A percentile compares a stretch with the other conserved stretches of the same genome.
Evolutionary conservation across 2,888 invertebrate genomes (phyloP).

Genomic region (Melanostoma scalare): DNA sequence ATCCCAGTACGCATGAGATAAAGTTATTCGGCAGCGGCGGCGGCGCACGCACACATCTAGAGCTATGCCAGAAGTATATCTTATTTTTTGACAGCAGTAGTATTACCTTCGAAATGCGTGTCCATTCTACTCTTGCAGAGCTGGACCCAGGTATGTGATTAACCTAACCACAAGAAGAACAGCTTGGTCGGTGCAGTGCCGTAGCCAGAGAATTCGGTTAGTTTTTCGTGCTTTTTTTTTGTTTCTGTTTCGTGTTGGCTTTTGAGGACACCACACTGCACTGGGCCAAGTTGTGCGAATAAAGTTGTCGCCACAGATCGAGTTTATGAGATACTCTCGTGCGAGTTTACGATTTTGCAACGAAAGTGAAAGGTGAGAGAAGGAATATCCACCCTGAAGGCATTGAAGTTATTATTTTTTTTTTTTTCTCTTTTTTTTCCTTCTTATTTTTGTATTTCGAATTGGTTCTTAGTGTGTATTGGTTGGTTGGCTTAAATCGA

Average conservation of each 20-base stretch:
- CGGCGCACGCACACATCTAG: neutral
- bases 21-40: conserved; percentile 19
- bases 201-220: conserved; percentile 52
- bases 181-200: conserved; percentile 15
- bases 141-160: conserved; percentile 41
- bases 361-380: conserved; percentile 71
- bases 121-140: neutral
- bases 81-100: conserved; percentile 34
- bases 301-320: conserved; percentile 58
- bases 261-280: conserved; percentile 59
- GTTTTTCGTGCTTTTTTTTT: conserved; percentile 16
- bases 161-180: conserved; percentile 53
- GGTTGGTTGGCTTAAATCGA: conserved; percentile 21
- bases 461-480: neutral
- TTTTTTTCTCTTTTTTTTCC: conserved; percentile 16
- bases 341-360: conserved; percentile 56
- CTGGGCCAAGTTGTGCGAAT: conserved; percentile 35
- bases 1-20: conserved; percentile 24
- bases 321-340: conserved; percentile 49
- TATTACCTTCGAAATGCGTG: conserved; percentile 42
- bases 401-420: conserved; percentile 44
- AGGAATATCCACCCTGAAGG: conserved; percentile 67
- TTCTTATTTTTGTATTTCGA: neutral
- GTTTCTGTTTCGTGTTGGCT: conserved; percentile 18
- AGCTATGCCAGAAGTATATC: conserved; percentile 32